Conservation (phyloP, 2,888 invertebrate species). For the Euzophera pinguis region DNA sequence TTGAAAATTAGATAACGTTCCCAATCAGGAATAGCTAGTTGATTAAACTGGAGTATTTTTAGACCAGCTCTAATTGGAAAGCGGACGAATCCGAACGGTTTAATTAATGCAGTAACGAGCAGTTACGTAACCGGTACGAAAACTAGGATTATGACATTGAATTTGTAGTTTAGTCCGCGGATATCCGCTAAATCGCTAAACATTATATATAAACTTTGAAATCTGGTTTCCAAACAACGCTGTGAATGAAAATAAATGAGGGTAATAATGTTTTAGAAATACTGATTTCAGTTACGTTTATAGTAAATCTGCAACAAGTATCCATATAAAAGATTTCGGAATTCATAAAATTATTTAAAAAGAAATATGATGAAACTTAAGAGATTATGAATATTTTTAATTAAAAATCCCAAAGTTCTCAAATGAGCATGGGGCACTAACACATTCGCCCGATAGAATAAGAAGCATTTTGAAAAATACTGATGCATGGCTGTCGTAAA, state of each 20-base stretch:
- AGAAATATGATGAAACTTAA: too few species aligned
- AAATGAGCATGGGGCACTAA: too few species aligned
- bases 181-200: conserved; percentile 6
- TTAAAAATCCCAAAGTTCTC: too few species aligned
- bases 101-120: conserved; percentile 6
- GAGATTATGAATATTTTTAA: too few species aligned
- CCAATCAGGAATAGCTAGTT: conserved; percentile 10
- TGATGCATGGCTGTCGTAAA: too few species aligned
- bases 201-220: not conserved
- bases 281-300: not conserved
- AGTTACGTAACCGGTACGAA: not conserved
- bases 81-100: conserved; percentile 9
- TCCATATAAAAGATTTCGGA: too few species aligned
- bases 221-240: not conserved
- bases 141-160: conserved; percentile 8
- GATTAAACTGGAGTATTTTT: conserved; percentile 12
- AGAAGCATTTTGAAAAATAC: too few species aligned
- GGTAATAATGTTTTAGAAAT: too few species aligned
- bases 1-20: conserved; percentile 3
- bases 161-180: not conserved
- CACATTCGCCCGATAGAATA: too few species aligned
- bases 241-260: not conserved
- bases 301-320: too few species aligned
- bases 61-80: conserved; percentile 11
- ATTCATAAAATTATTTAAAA: too few species aligned